Percentiles rank a stretch among this genome's conserved stretches.
These are phyloP conservation scores for Pogonus chalceus DNA, from an alignment of 1,140 invertebrate genomes.

Conservation along the genomic window DNA sequence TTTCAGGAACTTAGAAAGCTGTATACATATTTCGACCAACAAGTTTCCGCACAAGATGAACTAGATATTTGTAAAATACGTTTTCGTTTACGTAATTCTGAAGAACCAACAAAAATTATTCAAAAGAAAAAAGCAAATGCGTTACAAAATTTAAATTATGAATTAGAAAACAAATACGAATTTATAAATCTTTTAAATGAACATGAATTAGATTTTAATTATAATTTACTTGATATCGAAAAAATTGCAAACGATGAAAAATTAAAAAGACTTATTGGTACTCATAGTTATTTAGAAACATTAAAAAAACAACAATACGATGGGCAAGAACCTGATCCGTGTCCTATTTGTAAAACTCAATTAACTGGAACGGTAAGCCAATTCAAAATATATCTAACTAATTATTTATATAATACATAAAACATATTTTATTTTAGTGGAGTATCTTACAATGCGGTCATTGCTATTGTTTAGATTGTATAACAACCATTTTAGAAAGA, in stretches of 20 bases:
- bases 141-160: slow-evolving; percentile 25
- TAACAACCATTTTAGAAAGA: slow-evolving; percentile 33
- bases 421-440: slow-evolving; percentile 41
- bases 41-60: slow-evolving; percentile 58
- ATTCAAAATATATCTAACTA: slow-evolving; percentile 1
- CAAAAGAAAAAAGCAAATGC: slow-evolving; percentile 21
- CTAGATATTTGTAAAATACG: slow-evolving; percentile 62
- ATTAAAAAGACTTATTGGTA: slow-evolving; percentile 37
- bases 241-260: slow-evolving; percentile 19
- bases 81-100: slow-evolving; percentile 35
- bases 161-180: slow-evolving; percentile 29
- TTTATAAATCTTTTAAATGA: slow-evolving; percentile 39
- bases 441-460: slow-evolving; percentile 59
- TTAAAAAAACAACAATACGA: slow-evolving; percentile 31
- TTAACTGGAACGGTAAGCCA: slow-evolving; percentile 43
- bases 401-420: background rate
- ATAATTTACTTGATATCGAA: slow-evolving; percentile 23
- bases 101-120: slow-evolving; percentile 17
- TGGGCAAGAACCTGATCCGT: slow-evolving; percentile 43
- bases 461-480: slow-evolving; percentile 54
- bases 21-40: slow-evolving; percentile 49
- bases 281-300: slow-evolving; percentile 35
- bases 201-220: slow-evolving; percentile 27
- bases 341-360: slow-evolving; percentile 56
- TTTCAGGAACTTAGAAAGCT: slow-evolving; percentile 38